These are phyloP conservation scores for Phthorimaea operculella DNA, from an alignment of 1,140 invertebrate species.

Conservation along the genomic window DNA sequence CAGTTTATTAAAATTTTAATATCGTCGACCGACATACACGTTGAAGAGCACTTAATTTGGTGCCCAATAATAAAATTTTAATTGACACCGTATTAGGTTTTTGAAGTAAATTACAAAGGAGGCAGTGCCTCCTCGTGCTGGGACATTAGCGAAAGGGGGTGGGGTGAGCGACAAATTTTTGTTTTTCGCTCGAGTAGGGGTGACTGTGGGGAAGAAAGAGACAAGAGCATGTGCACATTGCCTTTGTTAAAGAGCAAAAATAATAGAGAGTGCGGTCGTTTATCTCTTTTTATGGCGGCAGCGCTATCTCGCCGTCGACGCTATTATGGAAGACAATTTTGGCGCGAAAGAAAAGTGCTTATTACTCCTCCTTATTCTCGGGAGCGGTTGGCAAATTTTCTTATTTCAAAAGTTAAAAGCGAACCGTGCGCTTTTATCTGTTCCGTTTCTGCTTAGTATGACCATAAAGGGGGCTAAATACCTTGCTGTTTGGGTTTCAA, in stretches of 20 bases:
- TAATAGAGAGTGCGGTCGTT: slow-evolving; percentile 67
- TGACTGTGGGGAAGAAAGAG: slow-evolving; percentile 36
- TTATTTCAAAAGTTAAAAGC: slow-evolving; percentile 38
- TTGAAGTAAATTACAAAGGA: slow-evolving; percentile 61
- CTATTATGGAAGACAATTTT: slow-evolving; percentile 68
- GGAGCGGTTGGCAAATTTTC: slow-evolving; percentile 41
- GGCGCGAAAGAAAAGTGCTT: slow-evolving; percentile 67
- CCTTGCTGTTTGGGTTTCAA: too few relatives aligned
- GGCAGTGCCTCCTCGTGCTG: slow-evolving; percentile 39
- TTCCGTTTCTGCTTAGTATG: slow-evolving; percentile 5
- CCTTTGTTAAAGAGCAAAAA: slow-evolving; percentile 66
- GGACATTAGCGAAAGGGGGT: slow-evolving; percentile 47
- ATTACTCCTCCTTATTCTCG: slow-evolving; percentile 66
- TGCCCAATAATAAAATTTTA: slow-evolving; percentile 61
- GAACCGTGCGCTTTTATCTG: slow-evolving; percentile 1
- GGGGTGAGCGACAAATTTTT: slow-evolving; percentile 56
- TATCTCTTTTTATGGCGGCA: slow-evolving; percentile 66
- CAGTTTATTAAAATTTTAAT: slow-evolving; percentile 54
- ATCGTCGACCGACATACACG: slow-evolving; percentile 30
- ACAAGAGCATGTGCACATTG: slow-evolving; percentile 59
- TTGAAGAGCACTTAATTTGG: slow-evolving; percentile 39
- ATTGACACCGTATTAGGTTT: slow-evolving; percentile 64
- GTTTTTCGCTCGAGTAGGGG: slow-evolving; percentile 47
- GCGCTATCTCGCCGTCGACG: slow-evolving; percentile 61
- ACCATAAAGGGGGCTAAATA: background rate